Evolutionary conservation across 2,797 vertebrate species (phyloP), one percentile per base, ranked within the genome.

Genomic region (Epinephelus malabaricus): DNA sequence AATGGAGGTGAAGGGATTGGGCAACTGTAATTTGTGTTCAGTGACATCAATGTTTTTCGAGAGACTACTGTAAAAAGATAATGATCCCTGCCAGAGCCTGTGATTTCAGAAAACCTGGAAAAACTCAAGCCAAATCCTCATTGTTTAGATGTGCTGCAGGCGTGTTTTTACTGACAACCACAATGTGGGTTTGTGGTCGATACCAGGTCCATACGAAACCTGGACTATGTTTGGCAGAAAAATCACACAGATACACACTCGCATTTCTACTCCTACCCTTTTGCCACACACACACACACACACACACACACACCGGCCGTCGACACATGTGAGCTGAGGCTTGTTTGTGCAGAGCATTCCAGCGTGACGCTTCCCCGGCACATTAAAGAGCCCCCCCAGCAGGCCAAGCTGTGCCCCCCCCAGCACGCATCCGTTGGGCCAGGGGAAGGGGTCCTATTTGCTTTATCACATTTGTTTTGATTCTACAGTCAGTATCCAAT

Each of bases 301-400:
- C 65, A 59, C 62, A 34, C 69, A 66, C 69, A 78, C 69, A 49
- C 65, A 59, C 47, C 0, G 61, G 62, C 70, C 69, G 10, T 85
- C 60, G 75, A 81, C 87, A 89, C 82, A 84, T 86, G 89, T 88
- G 86, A 88, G 74, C 79, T 1, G 43, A 72, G 84, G 81, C 74
- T 92, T 94, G 88, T 94, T 94, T 93, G 82, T 91, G 64, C 80
- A 93, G 78, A 73, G 86, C 93, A 94, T 95, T 95, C 92, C 91
- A 84, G 79, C 68, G 46, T 87, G 90, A 89, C 72, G 71, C 86
- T 89, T 89, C 80, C 71, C 68, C 85, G 45, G 81, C 87, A 93
- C 90, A 93, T 93, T 92, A 94, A 92, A 93, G 90, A 84, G 55
- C 80, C 87, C 85, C 74, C 88, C 80, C 69, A 75, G 82, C 78